Evolutionary conservation across 2,113 vertebrate species (phyloP), one percentile per base, ranked within the genome.

Genomic region (Callopanchax toddi): DNA sequence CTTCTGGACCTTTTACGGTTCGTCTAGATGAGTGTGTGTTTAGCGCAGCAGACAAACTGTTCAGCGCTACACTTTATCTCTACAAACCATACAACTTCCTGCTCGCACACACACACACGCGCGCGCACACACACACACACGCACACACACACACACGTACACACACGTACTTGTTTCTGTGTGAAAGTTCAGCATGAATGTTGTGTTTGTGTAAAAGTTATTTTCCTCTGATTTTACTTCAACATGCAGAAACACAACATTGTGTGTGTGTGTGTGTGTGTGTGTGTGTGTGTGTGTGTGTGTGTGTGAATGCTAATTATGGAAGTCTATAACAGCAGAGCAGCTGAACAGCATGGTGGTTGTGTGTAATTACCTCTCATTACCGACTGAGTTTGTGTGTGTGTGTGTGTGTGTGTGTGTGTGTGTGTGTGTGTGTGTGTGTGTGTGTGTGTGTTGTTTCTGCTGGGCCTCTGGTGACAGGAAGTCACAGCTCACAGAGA

Each of bases 351-450:
- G 71, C 67, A 63, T 77, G 72, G 66, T 50, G 67, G 66, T 53
- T 57, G 49, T 53, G 71, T 65, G 63, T 86, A 84, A 86, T 84
- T 84, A 84, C 79, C 73, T 57, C 58, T 74, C 64, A 82, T 86
- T 73, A 79, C 70, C 55, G 36, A 2, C 56, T 15, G 10, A 50
- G 15, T 64, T 2, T 18, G 60, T 63, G 71, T 60, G 64, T 56
- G 29, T 60, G 45, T 67, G 61, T 64, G 61, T 59, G 67, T 61
- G 34, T 63, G 54, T 46, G 49, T 60, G 58, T 51, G 52, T 74
- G 66, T 60, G 57, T 63, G 54, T 59, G 64, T 60, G 43, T 63
- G 43, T 60, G 59, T 66, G 67, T 57, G 69, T 63, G 29, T 61
- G 52, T 49, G 51, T 66, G 64, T 58, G 50, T 75, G 67, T 61